These are phyloP conservation scores for Lepidocyrtoides sp. DNA, from an alignment of 2,888 invertebrate genomes.

Conservation along the genomic window DNA sequence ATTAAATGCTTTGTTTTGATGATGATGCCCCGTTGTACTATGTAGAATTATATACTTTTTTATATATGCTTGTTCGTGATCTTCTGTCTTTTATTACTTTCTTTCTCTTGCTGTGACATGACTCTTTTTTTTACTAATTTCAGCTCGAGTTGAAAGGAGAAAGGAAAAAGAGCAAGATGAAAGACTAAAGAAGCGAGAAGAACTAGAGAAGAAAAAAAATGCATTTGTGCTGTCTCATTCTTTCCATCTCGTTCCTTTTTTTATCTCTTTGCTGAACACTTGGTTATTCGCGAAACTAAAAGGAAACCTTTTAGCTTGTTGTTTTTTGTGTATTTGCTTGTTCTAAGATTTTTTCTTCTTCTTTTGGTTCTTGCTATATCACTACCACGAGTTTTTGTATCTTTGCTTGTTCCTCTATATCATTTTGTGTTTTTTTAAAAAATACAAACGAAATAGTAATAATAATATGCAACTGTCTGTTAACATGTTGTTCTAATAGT, in stretches of 20 bases:
- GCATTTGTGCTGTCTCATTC: constrained; percentile 11
- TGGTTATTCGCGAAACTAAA: background rate
- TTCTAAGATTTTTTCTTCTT: background rate
- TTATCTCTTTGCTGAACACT: background rate
- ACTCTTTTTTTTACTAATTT: constrained; percentile 14
- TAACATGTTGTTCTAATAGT: background rate
- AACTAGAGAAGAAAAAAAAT: background rate
- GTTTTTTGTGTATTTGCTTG: background rate
- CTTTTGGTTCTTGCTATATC: background rate
- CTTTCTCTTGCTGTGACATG: constrained; percentile 29
- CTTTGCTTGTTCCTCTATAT: background rate
- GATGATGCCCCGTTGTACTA: no score
- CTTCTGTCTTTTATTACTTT: constrained; percentile 32
- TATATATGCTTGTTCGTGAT: background rate
- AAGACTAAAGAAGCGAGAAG: background rate
- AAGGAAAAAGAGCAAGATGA: constrained; percentile 24
- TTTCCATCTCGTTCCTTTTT: background rate
- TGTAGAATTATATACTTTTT: no score
- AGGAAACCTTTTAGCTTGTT: background rate
- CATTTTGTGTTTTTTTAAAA: no score
- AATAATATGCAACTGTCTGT: background rate
- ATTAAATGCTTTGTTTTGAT: background rate
- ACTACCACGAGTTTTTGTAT: background rate
- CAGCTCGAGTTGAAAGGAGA: constrained; percentile 16
- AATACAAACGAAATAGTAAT: no score